Evolutionary conservation across 2,888 invertebrate genomes (phyloP).

Genomic region (Antheraea assamensis): DNA sequence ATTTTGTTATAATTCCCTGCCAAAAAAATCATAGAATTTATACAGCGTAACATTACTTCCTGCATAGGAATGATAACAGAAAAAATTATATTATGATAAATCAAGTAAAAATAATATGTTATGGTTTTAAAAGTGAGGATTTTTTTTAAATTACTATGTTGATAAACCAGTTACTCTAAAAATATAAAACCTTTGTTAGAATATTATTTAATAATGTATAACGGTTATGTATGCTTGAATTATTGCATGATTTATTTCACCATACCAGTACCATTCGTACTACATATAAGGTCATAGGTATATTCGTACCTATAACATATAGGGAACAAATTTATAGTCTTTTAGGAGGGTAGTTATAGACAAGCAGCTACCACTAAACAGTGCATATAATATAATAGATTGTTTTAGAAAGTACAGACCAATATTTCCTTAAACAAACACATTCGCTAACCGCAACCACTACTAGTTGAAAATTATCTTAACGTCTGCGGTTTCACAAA

Average conservation of each 20-base stretch:
- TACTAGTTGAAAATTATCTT: not conserved
- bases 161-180: not conserved
- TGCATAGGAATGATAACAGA: too few species aligned
- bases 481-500: constrained; percentile 17
- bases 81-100: too few species aligned
- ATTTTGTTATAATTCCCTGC: not conserved
- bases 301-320: not conserved
- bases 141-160: not conserved
- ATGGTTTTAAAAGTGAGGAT: not conserved
- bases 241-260: not conserved
- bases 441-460: not conserved
- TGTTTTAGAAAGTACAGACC: not conserved
- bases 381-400: not conserved
- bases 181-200: not conserved
- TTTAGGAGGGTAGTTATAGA: not conserved
- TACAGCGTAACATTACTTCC: too few species aligned
- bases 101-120: not conserved
- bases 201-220: not conserved
- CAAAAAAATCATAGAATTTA: too few species aligned
- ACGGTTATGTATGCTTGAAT: not conserved
- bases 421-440: not conserved
- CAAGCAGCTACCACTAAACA: not conserved
- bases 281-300: too few species aligned
- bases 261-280: not conserved
- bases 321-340: not conserved